phyloP scores from a whole-genome alignment of 92 coral and sea anemone species.

The Palythoa caribaeorum region DNA sequence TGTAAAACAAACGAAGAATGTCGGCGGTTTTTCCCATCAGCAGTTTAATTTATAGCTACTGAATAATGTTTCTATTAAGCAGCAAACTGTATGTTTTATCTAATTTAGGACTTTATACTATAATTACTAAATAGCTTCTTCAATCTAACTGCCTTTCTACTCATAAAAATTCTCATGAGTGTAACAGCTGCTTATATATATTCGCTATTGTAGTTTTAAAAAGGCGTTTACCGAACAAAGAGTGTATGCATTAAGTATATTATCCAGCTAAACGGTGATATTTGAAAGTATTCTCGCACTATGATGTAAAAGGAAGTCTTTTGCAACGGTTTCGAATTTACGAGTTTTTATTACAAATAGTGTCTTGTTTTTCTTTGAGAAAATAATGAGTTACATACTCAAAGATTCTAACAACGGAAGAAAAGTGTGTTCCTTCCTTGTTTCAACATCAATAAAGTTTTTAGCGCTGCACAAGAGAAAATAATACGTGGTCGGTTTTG shows the following conservation, averaged over 20 bases:
- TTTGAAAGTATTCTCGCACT: neutral
- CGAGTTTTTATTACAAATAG: neutral
- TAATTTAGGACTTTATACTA: neutral
- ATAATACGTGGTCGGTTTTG: no score
- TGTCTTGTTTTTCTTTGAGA: neutral
- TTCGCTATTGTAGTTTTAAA: neutral
- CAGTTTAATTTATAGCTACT: constrained; percentile 8
- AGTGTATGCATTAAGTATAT: constrained; percentile 10
- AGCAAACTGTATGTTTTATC: neutral
- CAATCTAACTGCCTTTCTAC: neutral
- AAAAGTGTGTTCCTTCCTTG: no score
- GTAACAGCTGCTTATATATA: constrained; percentile 1
- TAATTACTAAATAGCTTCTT: neutral
- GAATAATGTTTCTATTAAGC: constrained; percentile 10
- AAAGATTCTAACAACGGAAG: no score
- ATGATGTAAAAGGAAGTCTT: neutral
- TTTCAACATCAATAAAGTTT: no score
- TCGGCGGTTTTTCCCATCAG: constrained; percentile 13
- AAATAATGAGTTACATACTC: no score
- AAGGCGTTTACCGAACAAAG: constrained; percentile 38
- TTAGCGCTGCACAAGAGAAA: no score
- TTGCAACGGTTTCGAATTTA: neutral
- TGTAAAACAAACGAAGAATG: constrained; percentile 18
- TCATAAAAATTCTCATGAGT: neutral
- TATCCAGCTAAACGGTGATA: neutral